Evolutionary conservation across 2,797 vertebrate species (phyloP), one percentile per base, ranked within the genome.

Genomic region (Microchirus variegatus): DNA sequence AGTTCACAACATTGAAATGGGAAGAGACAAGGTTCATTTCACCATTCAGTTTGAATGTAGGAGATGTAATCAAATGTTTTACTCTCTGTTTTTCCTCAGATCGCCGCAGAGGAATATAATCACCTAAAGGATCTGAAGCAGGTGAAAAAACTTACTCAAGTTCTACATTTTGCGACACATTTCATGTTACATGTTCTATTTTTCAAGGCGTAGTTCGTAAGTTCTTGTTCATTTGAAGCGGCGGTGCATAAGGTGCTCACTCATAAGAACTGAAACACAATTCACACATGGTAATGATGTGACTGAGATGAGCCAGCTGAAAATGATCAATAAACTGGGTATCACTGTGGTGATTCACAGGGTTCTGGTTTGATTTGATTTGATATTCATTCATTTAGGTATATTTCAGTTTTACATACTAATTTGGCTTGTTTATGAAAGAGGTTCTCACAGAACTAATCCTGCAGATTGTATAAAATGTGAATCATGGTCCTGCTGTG

Each of bases 71-170:
- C 16, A n/a, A 18, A 18, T 37, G 14, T 31, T 31, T 41, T 10
- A 64, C 37, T 17, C 2, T 54, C 0, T 2, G 53, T 59, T 60
- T 3, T 51, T 48, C 70, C 16, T 7, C 74, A 96, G 95, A 87
- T 66, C 1, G 91, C 90, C 1, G 95, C 95, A 3, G 95, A 96
- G 36, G 95, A 97, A 53, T 96, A 95, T 85, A 97, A 96, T 78
- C 86, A 91, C 3, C 77, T 96, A 50, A 96, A 96, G 83, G 94
- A 96, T 17, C 63, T 93, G 8, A 96, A 96, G 83, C 87, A 86
- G 91, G 95, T 96, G 73, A 92, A 94, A 57, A 59, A 2, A 66
- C 19, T 6, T 55, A 45, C 62, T 45, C 46, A 4, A 22, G 43
- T 2, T 14, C 22, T 9, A 0, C 4, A n/a, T 16, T 62, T 57